A percentile compares a stretch with the other conserved stretches of the same genome.
Evolutionary conservation across 2,888 invertebrate genomes (phyloP).

Genomic region (Tachina lurida): DNA sequence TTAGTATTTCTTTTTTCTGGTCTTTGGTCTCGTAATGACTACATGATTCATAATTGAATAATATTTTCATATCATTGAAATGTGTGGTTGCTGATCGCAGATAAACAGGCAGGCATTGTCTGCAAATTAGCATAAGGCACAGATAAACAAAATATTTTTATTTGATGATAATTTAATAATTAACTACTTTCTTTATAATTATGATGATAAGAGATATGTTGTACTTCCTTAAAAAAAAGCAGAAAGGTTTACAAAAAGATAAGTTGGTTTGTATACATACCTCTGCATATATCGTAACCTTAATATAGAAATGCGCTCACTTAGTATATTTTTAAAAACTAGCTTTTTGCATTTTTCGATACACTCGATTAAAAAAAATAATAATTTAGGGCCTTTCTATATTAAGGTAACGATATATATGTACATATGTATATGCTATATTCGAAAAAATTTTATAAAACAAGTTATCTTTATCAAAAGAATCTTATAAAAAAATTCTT

Average conservation of each 20-base stretch:
- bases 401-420: too few relatives aligned
- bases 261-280: too few relatives aligned
- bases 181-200: neutral
- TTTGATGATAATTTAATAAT: neutral
- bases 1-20: conserved; percentile 2
- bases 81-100: conserved; percentile 38
- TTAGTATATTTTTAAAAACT: too few relatives aligned
- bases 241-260: too few relatives aligned
- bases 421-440: too few relatives aligned
- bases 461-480: neutral
- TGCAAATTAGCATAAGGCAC: conserved; percentile 24
- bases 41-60: conserved; percentile 59
- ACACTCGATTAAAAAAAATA: too few relatives aligned
- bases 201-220: too few relatives aligned
- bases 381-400: too few relatives aligned
- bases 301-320: too few relatives aligned
- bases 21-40: conserved; percentile 24
- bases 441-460: neutral
- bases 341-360: too few relatives aligned
- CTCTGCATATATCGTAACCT: too few relatives aligned
- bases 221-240: too few relatives aligned
- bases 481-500: neutral
- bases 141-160: conserved; percentile 3
- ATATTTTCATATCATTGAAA: conserved; percentile 41
- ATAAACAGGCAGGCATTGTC: conserved; percentile 23